Base-by-base conservation (phyloP, 2,888 invertebrate species). In the Lissocephala sabroskyi region DNA sequence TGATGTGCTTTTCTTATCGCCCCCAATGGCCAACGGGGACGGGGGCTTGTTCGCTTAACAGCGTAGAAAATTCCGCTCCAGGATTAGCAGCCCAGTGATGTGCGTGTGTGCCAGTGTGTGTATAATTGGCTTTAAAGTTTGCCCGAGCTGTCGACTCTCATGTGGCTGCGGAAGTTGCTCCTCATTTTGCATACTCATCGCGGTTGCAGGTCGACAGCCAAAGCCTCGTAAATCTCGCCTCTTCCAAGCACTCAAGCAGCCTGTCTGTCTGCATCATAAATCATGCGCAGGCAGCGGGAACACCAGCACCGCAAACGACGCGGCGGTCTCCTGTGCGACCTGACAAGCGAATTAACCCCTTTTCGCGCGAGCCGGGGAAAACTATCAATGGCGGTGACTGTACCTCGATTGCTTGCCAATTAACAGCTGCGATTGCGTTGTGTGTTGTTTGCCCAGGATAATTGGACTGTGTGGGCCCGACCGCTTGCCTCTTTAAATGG, bases 341-440 rank as follows among this genome's bases (percentile, higher is more conserved):
- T 23, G 23, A 23, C 3, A 23, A 23, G 23, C 3, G 23, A 3
- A 23, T 36, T 16, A 14, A 55, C 62, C 43, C 54, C 62, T 50
- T 61, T 62, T 37, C n/a, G 41, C 17, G 29, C n/a, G n/a, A n/a
- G n/a, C n/a, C n/a, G n/a, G n/a, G n/a, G n/a, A n/a, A n/a, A n/a
- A n/a, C n/a, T n/a, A n/a, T n/a, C n/a, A n/a, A n/a, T n/a, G n/a
- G n/a, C n/a, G n/a, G n/a, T n/a, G n/a, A n/a, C n/a, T n/a, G n/a
- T n/a, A n/a, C n/a, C n/a, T n/a, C n/a, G n/a, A n/a, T n/a, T n/a
- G n/a, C n/a, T n/a, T 68, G 65, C 80, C 80, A 79, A 79, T 79
- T 79, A 80, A 73, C 73, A 77, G 71, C 74, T 75, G 59, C 62
- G 68, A n/a, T n/a, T n/a, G n/a, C n/a, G n/a, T n/a, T n/a, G n/a